Evolutionary conservation across 2,797 vertebrate species (phyloP), one percentile per base, ranked within the genome.

Genomic region (Gymnodraco acuticeps): DNA sequence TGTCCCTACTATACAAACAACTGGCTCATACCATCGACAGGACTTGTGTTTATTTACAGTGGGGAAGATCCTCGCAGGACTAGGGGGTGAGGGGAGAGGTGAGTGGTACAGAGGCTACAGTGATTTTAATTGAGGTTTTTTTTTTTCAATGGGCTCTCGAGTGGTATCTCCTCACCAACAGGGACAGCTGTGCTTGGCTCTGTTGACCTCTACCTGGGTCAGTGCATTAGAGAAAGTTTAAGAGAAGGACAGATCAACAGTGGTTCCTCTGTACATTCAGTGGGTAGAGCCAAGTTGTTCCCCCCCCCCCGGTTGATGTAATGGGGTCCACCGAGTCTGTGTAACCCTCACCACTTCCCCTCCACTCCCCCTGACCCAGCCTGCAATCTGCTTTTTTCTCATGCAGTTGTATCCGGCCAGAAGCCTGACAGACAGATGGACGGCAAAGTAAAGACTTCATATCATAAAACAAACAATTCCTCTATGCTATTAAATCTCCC

Each of bases 221-320:
- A 89, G 88, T 91, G 89, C 89, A 90, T 90, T 80, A 78, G 75
- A 88, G 70, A 84, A 83, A 33, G 66, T 88, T 85, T 70, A 56
- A 62, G 74, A 78, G 82, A 78, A 71, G 87, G 73, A 72, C 11
- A 59, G 86, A 80, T 85, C 89, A 88, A 89, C 90, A 81, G 83
- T 79, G 88, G 87, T 87, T 90, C 86, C 86, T 91, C 89, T 92
- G 92, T 94, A 95, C 94, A 93, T 95, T 94, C 93, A 93, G 89
- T 81, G 84, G 84, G 83, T 85, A 84, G 85, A 92, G 83, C 86
- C 82, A 75, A 64, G 73, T 80, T 82, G 62, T 81, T 67, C 78
- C 83, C 83, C 67, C 79, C 79, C 83, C 51, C 64, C 56, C 58
- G 23, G 65, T 80, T 4, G 7, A 82, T 73, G 46, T 73, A 66